These are phyloP conservation scores for Germaria angustata DNA, from an alignment of 2,888 invertebrate species.

Conservation along the genomic window DNA sequence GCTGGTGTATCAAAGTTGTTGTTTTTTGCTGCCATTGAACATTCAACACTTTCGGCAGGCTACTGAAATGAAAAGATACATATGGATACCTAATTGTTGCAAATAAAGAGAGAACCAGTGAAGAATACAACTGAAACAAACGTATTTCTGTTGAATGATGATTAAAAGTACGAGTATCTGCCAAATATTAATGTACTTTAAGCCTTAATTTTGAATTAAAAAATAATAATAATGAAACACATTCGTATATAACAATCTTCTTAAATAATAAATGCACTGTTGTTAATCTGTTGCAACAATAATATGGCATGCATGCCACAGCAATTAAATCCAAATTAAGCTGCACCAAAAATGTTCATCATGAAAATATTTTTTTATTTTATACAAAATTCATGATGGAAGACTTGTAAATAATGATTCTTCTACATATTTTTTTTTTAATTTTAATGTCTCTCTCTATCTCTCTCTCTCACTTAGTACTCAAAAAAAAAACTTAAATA, in stretches of 20 bases:
- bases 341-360: conserved; percentile 43
- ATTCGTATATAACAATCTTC: conserved; percentile 17
- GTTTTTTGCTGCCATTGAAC: conserved; percentile 43
- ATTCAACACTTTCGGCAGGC: conserved; percentile 61
- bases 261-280: conserved; percentile 28
- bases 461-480: too few species aligned
- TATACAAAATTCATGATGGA: conserved; percentile 1
- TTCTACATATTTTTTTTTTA: not conserved
- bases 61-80: conserved; percentile 34
- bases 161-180: conserved; percentile 22
- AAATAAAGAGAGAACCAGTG: conserved; percentile 19
- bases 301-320: conserved; percentile 54
- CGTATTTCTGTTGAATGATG: conserved; percentile 34
- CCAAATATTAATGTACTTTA: conserved; percentile 24
- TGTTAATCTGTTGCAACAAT: conserved; percentile 50
- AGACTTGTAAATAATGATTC: not conserved
- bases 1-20: conserved; percentile 26
- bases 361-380: conserved; percentile 29
- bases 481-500: too few species aligned
- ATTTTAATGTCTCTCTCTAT: not conserved
- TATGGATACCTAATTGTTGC: conserved; percentile 29
- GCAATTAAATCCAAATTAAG: conserved; percentile 55
- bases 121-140: conserved; percentile 19
- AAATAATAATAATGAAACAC: not conserved
- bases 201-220: conserved; percentile 36